Evolutionary conservation across 2,888 invertebrate genomes (phyloP).

Genomic region (Eupelmus urozonus): DNA sequence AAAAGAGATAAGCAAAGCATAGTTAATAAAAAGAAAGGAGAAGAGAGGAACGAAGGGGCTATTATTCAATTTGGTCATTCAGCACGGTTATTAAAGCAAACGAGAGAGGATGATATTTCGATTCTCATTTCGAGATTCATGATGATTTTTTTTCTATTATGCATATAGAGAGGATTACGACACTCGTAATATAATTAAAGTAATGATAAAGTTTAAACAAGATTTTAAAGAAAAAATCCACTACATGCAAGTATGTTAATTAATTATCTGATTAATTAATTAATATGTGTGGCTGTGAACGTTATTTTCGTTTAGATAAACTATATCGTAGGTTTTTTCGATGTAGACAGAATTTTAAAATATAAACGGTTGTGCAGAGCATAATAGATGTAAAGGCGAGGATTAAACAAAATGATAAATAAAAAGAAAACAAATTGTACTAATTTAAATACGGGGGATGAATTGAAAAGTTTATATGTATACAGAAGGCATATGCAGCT

Average conservation of each 20-base stretch:
- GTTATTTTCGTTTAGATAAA: slow-evolving; percentile 58
- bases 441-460: slow-evolving; percentile 30
- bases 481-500: slow-evolving; percentile 43
- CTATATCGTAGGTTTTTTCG: slow-evolving; percentile 54
- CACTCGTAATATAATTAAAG: slow-evolving; percentile 31
- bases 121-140: slow-evolving; percentile 49
- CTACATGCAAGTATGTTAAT: slow-evolving; percentile 61
- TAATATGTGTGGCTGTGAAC: slow-evolving; percentile 78
- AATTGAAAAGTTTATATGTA: slow-evolving; percentile 42
- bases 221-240: slow-evolving; percentile 49
- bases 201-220: slow-evolving; percentile 30
- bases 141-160: slow-evolving; percentile 36
- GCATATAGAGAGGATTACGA: slow-evolving; percentile 16
- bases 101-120: slow-evolving; percentile 6
- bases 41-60: not conserved
- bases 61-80: slow-evolving; percentile 16
- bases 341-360: slow-evolving; percentile 56
- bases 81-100: slow-evolving; percentile 34
- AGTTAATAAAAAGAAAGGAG: slow-evolving; percentile 10
- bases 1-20: slow-evolving; percentile 41
- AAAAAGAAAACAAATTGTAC: slow-evolving; percentile 18
- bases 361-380: slow-evolving; percentile 52
- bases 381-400: slow-evolving; percentile 58
- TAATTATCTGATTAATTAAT: slow-evolving; percentile 67
- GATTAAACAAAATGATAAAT: slow-evolving; percentile 20